phyloP scores from a whole-genome alignment of 2,113 vertebrate genomes.

The Axis porcinus region DNA sequence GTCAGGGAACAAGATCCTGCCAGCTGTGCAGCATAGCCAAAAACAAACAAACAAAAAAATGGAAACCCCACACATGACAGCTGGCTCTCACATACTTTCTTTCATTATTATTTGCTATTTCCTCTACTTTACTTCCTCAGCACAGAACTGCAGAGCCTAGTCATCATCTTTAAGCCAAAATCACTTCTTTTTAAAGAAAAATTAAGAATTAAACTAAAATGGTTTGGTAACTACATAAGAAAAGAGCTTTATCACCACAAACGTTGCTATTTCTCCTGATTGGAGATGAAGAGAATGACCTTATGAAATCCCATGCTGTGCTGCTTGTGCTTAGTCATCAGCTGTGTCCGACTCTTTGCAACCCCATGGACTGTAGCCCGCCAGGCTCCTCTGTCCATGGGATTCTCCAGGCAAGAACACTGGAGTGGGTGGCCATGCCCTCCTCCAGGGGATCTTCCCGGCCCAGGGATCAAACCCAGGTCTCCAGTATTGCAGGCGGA shows the following conservation, averaged over 20 bases:
- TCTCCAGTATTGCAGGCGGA: background rate
- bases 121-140: background rate
- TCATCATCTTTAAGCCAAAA: background rate
- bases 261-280: background rate
- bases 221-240: background rate
- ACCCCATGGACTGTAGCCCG: background rate
- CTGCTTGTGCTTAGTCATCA: background rate
- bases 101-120: background rate
- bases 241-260: background rate
- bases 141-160: background rate
- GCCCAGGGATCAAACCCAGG: background rate
- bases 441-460: background rate
- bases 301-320: background rate
- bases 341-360: background rate
- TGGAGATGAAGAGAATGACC: background rate
- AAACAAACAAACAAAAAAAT: background rate
- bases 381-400: background rate
- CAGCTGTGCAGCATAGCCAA: background rate
- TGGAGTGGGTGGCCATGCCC: background rate
- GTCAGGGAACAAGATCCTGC: background rate
- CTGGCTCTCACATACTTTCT: background rate
- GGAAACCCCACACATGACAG: background rate
- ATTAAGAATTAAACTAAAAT: conserved; percentile 15
- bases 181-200: background rate
- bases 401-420: background rate